A percentile compares a stretch with the other conserved stretches of the same genome.
phyloP scores from a whole-genome alignment of 2,888 invertebrate genomes.

The Dynastes grantii region DNA sequence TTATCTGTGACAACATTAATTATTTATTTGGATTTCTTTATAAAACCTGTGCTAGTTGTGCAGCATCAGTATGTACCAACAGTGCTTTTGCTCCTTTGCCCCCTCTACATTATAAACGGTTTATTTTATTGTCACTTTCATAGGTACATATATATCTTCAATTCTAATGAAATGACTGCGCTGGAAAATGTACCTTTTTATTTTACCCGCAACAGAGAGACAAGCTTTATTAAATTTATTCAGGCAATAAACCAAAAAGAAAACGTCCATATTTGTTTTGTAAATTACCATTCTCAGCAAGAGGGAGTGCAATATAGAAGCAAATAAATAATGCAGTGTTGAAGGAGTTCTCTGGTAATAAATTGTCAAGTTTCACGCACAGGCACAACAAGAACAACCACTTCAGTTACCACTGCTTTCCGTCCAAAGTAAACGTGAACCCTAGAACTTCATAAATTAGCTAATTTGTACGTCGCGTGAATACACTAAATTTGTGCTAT shows the following conservation, averaged over 20 bases:
- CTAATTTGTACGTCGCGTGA: conserved; percentile 46
- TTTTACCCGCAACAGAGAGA: not conserved
- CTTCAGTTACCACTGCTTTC: conserved; percentile 23
- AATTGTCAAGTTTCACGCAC: conserved; percentile 46
- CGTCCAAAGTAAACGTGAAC: conserved; percentile 40
- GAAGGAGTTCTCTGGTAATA: conserved; percentile 36
- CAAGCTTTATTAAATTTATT: conserved; percentile 13
- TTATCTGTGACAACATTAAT: no score
- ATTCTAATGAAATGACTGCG: not conserved
- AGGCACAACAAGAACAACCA: conserved; percentile 42
- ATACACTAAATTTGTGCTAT: conserved; percentile 24
- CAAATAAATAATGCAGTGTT: conserved; percentile 44
- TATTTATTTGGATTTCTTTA: no score
- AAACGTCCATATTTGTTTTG: not conserved
- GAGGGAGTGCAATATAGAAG: conserved; percentile 14
- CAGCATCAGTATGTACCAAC: no score
- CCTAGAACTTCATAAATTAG: conserved; percentile 39
- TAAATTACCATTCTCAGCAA: conserved; percentile 13
- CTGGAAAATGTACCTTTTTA: not conserved
- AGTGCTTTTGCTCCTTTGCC: no score
- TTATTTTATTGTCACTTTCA: no score
- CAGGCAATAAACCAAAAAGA: conserved; percentile 7
- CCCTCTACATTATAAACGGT: no score
- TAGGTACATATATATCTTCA: not conserved
- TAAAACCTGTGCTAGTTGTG: no score